These are phyloP conservation scores for Brevipalpus yothersi DNA, from an alignment of 1,140 invertebrate genomes.

Conservation along the genomic window DNA sequence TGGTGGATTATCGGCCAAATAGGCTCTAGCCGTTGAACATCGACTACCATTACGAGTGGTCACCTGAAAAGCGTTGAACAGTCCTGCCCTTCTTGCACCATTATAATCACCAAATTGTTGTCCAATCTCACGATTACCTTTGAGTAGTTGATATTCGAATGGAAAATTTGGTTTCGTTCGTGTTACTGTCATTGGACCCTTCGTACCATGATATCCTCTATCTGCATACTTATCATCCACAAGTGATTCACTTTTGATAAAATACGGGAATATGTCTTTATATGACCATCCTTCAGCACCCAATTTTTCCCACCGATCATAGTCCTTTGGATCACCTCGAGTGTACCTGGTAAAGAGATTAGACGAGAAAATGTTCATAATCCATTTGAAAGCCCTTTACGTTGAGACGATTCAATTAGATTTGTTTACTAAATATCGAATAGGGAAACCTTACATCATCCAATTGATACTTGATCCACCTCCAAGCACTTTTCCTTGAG, in stretches of 20 bases:
- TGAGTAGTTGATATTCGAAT: constrained; percentile 35
- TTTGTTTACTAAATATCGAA: no score
- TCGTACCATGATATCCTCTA: constrained; percentile 9
- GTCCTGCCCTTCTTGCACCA: constrained; percentile 18
- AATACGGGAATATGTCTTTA: constrained; percentile 28
- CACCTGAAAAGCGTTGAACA: constrained; percentile 29
- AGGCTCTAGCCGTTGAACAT: constrained; percentile 71
- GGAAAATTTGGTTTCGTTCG: constrained; percentile 6
- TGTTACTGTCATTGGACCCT: constrained; percentile 10
- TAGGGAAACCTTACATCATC: no score
- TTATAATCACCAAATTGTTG: constrained; percentile 26
- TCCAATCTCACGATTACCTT: constrained; percentile 39
- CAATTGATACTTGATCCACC: no score
- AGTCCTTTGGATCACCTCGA: no score
- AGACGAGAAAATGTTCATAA: no score
- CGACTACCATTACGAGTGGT: constrained; percentile 61
- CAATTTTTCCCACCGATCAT: no score
- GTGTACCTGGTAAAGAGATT: no score
- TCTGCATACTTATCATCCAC: constrained; percentile 40
- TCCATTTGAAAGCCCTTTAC: no score
- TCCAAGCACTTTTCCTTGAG: no score
- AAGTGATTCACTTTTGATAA: constrained; percentile 67
- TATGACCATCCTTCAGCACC: neutral
- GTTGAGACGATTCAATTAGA: no score
- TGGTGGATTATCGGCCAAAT: constrained; percentile 45